Base-by-base conservation (phyloP, 2,797 vertebrate species). In the Sebastes hubbsi region DNA sequence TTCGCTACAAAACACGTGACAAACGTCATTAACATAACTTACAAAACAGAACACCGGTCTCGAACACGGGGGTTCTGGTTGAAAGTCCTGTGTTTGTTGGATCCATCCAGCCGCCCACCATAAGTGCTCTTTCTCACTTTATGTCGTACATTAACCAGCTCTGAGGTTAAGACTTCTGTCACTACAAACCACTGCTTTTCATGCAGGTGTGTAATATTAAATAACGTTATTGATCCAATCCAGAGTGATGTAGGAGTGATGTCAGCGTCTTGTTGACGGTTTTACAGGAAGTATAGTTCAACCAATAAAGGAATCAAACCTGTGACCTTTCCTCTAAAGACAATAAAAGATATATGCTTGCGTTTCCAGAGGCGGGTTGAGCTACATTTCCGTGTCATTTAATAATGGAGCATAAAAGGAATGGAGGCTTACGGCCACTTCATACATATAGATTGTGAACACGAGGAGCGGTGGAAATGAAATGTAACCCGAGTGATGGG, bases 401-500 rank as follows among this genome's bases (percentile, higher is more conserved):
- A 72, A 72, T 75, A 71, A 76, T 54, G 62, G 32, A 67, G 63
- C 30, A 10, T 27, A 46, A 65, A 46, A 27, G 6, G 14, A 42
- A 61, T n/a, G 34, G 67, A 55, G 3, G 34, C 67, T 52, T 5
- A 9, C 25, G 55, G 63, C 42, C 49, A 1, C 60, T 27, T 72
- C 58, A 63, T 63, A 34, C 68, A 46, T 46, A 54, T 1, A 62
- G 27, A 52, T 55, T 20, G 49, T 14, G 72, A 64, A 60, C 64
- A 6, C 1, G 8, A 38, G 36, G 2, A 69, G 77, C 1, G 13
- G 70, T 64, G 7, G 32, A 25, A 56, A 46, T 72, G 74, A 82
- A 75, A 52, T 16, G 52, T 62, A 49, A 70, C 78, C 62, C n/a
- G 24, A 1, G 61, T 34, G 71, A 76, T 58, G 78, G 56, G 25